Evolutionary conservation across 1,140 invertebrate species (phyloP).

Genomic region (Lethrus apterus): DNA sequence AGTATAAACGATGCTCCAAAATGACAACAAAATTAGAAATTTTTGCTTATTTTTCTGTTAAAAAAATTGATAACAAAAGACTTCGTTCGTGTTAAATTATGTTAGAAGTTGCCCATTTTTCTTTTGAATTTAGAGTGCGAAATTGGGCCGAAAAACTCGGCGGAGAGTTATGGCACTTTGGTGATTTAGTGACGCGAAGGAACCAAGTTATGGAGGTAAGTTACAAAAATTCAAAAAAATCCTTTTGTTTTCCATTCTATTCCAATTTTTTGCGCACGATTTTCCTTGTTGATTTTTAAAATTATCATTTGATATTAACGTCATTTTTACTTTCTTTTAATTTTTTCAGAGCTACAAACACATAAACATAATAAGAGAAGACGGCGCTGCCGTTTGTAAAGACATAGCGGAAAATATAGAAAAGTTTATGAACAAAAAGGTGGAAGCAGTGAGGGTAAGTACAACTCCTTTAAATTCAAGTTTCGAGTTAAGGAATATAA

Average conservation of each 20-base stretch:
- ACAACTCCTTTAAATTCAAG: constrained; percentile 10
- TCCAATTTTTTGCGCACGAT: background rate
- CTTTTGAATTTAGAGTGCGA: constrained; percentile 28
- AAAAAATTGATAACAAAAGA: background rate
- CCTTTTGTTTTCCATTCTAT: background rate
- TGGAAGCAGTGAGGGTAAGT: constrained; percentile 68
- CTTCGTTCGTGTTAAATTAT: background rate
- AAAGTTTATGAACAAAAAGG: constrained; percentile 76
- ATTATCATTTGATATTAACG: background rate
- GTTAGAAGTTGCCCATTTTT: background rate
- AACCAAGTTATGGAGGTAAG: constrained; percentile 34
- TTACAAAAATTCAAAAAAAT: too few relatives aligned
- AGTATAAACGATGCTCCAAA: too few relatives aligned
- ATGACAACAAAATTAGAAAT: too few relatives aligned
- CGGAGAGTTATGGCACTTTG: constrained; percentile 37
- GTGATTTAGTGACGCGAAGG: constrained; percentile 35
- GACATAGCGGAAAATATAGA: constrained; percentile 72
- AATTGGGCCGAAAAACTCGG: constrained; percentile 39
- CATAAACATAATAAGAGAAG: constrained; percentile 57
- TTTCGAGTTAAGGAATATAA: background rate
- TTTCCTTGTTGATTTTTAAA: background rate
- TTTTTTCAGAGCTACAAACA: constrained; percentile 62
- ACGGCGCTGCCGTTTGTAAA: constrained; percentile 62
- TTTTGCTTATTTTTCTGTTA: background rate
- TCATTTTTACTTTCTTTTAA: background rate